These are phyloP conservation scores for Cantharis nigra DNA, from an alignment of 2,888 invertebrate genomes.

Conservation along the genomic window DNA sequence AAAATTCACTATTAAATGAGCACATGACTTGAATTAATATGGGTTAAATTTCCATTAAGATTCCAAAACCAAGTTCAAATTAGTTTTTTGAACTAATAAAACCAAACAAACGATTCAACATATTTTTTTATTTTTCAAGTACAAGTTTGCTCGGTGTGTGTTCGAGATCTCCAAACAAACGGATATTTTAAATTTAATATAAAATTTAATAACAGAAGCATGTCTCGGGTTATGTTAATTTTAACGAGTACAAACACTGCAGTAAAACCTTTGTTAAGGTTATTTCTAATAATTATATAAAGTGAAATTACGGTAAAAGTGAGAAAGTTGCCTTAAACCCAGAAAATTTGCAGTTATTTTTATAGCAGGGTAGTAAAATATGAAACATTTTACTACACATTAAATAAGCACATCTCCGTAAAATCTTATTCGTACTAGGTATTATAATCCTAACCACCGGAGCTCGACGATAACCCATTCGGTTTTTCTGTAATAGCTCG, in stretches of 20 bases:
- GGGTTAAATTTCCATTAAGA: not conserved
- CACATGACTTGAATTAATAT: conserved; percentile 3
- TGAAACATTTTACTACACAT: not conserved
- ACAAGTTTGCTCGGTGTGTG: not conserved
- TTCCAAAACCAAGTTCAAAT: not conserved
- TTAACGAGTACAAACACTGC: not conserved
- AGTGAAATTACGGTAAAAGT: not conserved
- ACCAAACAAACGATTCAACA: not conserved
- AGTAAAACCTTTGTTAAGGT: not conserved
- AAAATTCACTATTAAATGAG: not conserved
- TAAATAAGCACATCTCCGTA: not conserved
- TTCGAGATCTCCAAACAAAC: not conserved
- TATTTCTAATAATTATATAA: not conserved
- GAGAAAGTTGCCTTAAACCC: not conserved
- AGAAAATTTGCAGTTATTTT: not conserved
- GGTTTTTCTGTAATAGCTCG: too few relatives aligned
- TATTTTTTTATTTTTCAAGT: not conserved
- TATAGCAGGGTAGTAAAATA: not conserved
- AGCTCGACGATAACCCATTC: too few relatives aligned
- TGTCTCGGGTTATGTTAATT: not conserved
- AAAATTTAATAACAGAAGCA: not conserved
- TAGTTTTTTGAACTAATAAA: not conserved
- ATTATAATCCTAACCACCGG: not conserved
- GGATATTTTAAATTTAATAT: not conserved
- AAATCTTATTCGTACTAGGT: not conserved